A percentile compares a stretch with the other conserved stretches of the same genome.
These are phyloP conservation scores for Pogonocichla stellata DNA, from an alignment of 2,113 vertebrate genomes.

Conservation along the genomic window DNA sequence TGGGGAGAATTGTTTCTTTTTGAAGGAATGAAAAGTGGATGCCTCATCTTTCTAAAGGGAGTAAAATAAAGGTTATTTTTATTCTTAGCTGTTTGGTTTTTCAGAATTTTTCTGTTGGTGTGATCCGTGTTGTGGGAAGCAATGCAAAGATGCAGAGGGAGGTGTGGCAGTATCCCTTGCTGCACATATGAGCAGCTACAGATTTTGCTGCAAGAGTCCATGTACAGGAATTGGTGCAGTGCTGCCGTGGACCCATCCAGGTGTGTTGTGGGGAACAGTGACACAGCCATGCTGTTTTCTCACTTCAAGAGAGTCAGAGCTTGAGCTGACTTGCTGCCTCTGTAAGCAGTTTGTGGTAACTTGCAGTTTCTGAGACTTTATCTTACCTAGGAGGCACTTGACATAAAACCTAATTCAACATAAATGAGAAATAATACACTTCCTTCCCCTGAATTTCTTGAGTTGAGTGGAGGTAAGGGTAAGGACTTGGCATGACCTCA, in stretches of 20 bases:
- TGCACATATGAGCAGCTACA: background rate
- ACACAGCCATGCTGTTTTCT: background rate
- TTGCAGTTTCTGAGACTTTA: background rate
- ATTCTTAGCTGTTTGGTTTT: background rate
- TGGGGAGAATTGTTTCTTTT: background rate
- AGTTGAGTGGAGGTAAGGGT: background rate
- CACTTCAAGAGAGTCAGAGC: background rate
- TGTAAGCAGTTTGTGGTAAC: background rate
- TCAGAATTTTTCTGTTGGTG: background rate
- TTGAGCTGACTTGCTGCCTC: background rate
- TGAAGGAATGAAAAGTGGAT: background rate
- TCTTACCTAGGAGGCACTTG: background rate
- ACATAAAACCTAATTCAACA: background rate
- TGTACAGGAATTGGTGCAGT: background rate
- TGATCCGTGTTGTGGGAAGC: background rate
- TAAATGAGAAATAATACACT: background rate
- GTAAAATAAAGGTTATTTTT: background rate
- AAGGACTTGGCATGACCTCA: background rate
- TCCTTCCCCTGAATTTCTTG: background rate
- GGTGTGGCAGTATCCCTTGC: background rate
- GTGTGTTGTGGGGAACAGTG: background rate
- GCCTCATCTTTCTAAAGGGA: background rate
- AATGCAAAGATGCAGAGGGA: rapidly evolving
- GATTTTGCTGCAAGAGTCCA: background rate
- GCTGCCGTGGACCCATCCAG: rapidly evolving